phyloP scores from a whole-genome alignment of 2,113 vertebrate genomes.

The Seriola quinqueradiata region DNA sequence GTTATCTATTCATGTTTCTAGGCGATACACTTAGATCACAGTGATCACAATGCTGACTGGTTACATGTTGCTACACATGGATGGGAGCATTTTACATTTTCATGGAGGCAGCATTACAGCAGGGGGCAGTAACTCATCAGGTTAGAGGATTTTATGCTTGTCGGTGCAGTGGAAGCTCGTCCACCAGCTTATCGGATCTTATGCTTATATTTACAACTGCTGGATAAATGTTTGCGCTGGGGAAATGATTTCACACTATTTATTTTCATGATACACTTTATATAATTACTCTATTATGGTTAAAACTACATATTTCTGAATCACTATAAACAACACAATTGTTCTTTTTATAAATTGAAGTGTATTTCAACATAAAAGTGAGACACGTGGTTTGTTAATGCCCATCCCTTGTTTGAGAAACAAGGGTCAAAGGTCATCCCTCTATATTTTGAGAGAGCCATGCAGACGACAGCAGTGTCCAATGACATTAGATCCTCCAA shows the following conservation, averaged over 20 bases:
- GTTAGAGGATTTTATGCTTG: background rate
- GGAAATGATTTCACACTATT: conserved; percentile 9
- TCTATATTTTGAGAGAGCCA: background rate
- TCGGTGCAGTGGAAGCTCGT: background rate
- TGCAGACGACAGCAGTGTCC: background rate
- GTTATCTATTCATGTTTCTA: background rate
- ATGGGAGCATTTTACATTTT: background rate
- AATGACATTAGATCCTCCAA: background rate
- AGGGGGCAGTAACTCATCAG: conserved; percentile 76
- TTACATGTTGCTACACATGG: background rate
- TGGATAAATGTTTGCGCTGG: background rate
- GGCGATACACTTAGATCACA: background rate
- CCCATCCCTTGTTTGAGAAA: background rate
- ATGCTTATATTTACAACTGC: background rate
- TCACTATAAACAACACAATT: background rate
- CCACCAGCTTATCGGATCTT: background rate
- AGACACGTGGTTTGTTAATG: background rate
- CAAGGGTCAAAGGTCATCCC: conserved; percentile 14
- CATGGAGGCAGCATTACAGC: conserved; percentile 46
- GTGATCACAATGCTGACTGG: no score
- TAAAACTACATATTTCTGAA: background rate
- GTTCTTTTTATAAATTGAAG: background rate
- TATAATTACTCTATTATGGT: background rate
- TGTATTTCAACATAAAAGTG: background rate
- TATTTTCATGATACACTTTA: background rate